Evolutionary conservation across 2,888 invertebrate species (phyloP).

Genomic region (Helleia helle): DNA sequence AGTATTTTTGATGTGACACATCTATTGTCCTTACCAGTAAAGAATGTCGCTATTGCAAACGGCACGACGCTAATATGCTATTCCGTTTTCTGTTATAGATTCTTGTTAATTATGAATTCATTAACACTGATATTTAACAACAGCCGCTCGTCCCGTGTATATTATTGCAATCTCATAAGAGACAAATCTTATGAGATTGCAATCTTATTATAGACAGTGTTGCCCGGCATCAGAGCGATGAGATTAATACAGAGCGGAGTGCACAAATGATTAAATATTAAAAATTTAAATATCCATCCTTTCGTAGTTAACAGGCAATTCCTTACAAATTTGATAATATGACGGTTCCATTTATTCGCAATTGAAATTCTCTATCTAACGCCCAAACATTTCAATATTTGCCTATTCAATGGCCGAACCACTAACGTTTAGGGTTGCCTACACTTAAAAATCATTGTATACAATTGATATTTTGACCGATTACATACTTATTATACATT

Average conservation of each 20-base stretch:
- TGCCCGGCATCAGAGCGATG: too few relatives aligned
- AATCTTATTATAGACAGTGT: too few relatives aligned
- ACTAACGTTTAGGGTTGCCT: background rate
- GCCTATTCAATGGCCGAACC: constrained; percentile 9
- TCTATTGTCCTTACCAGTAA: too few relatives aligned
- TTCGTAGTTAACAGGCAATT: constrained; percentile 1
- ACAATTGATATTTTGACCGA: background rate
- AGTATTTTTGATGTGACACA: too few relatives aligned
- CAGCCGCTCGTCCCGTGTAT: too few relatives aligned
- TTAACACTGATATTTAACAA: too few relatives aligned
- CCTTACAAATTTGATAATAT: constrained; percentile 6
- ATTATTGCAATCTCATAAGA: too few relatives aligned
- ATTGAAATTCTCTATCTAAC: constrained; percentile 18
- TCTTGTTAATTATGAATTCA: too few relatives aligned
- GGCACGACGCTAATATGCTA: too few relatives aligned
- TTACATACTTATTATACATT: background rate
- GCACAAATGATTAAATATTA: background rate
- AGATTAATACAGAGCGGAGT: background rate
- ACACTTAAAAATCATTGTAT: background rate
- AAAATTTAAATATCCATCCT: constrained; percentile 1
- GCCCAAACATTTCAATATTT: constrained; percentile 7
- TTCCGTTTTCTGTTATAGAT: too few relatives aligned
- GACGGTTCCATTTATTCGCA: constrained; percentile 10
- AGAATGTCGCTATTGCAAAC: too few relatives aligned
- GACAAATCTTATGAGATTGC: too few relatives aligned